phyloP scores from a whole-genome alignment of 2,797 vertebrate species.

The Nothura maculosa region DNA sequence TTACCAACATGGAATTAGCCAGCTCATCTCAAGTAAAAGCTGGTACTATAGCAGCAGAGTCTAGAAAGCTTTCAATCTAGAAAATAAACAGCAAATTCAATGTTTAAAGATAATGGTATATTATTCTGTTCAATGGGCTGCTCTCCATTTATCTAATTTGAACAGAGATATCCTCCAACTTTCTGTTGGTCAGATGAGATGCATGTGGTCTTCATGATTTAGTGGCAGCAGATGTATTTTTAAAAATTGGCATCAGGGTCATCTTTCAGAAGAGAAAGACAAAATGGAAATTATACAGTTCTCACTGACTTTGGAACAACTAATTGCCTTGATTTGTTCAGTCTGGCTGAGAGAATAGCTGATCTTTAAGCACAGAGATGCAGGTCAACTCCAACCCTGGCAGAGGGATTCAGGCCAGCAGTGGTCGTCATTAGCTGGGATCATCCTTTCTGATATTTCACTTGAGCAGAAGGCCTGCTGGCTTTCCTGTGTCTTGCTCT shows the following conservation, averaged over 20 bases:
- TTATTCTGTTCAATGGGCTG: background rate
- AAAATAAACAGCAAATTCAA: background rate
- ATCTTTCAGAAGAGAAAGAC: background rate
- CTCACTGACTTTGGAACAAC: background rate
- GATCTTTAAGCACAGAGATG: background rate
- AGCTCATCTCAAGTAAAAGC: background rate
- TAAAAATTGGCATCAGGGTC: background rate
- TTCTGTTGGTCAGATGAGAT: background rate
- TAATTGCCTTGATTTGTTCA: background rate
- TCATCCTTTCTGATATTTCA: background rate
- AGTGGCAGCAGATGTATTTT: background rate
- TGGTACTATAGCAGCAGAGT: background rate
- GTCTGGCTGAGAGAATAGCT: background rate
- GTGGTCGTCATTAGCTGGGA: rapidly evolving
- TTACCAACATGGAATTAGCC: constrained; percentile 25
- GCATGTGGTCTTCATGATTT: background rate
- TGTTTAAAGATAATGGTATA: background rate
- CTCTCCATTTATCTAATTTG: background rate
- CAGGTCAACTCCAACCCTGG: background rate
- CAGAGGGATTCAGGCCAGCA: background rate
- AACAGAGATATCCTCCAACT: background rate
- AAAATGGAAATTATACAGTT: background rate
- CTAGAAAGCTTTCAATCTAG: background rate
- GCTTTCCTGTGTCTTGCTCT: background rate
- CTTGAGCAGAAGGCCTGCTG: background rate